These are phyloP conservation scores for Aurelia coerulea DNA, from an alignment of 30 jellyfish, hydroid and myxozoan species.

Conservation along the genomic window DNA sequence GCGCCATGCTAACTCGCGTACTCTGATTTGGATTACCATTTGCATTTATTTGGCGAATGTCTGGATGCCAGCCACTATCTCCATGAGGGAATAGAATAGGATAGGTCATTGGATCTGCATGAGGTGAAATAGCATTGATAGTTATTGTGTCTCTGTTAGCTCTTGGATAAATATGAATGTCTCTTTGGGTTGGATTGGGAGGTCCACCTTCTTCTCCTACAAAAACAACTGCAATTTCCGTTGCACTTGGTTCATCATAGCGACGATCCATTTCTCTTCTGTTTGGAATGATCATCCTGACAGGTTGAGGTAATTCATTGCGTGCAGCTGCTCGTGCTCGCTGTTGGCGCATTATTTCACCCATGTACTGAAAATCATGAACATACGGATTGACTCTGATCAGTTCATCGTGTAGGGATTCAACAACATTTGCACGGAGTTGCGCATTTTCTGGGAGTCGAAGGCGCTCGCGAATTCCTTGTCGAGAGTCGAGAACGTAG, in stretches of 20 bases:
- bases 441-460: background rate
- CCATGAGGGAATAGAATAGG: constrained; percentile 46
- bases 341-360: constrained; percentile 6
- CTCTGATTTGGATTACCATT: background rate
- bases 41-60: background rate
- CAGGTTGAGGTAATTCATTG: background rate
- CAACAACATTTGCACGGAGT: background rate
- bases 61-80: constrained; percentile 19
- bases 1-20: background rate
- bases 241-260: background rate
- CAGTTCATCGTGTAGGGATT: constrained; percentile 4
- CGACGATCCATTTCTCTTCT: background rate
- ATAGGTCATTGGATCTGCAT: constrained; percentile 52
- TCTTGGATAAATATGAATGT: background rate
- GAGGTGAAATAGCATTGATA: background rate
- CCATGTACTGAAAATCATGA: background rate
- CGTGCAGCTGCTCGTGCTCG: background rate
- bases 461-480: constrained; percentile 4
- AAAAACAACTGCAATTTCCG: background rate
- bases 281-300: background rate
- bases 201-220: background rate
- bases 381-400: background rate
- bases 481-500: background rate
- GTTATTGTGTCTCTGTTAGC: background rate
- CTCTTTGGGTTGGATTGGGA: background rate